Evolutionary conservation across 1,140 invertebrate species (phyloP).

Genomic region (Drosophila tani): DNA sequence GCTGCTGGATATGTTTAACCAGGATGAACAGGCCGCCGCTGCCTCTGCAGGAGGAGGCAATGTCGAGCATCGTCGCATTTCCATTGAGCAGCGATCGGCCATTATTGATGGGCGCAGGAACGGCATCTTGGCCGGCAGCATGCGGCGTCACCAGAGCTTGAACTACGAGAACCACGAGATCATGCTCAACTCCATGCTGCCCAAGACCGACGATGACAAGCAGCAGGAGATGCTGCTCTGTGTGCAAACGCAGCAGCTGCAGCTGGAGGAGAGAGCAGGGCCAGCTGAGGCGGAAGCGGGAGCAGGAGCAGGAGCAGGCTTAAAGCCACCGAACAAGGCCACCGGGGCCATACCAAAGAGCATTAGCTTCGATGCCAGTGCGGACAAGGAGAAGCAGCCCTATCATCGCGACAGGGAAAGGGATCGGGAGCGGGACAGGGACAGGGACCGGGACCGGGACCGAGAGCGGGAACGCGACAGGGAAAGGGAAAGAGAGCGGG

Average conservation of each 20-base stretch:
- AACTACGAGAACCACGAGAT: conserved; percentile 85
- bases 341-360: conserved; percentile 96
- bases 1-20: conserved; percentile 57
- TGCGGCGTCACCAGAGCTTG: conserved; percentile 77
- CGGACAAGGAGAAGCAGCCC: conserved; percentile 87
- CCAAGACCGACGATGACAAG: conserved; percentile 74
- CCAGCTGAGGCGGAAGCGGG: neutral
- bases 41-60: conserved; percentile 7
- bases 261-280: conserved; percentile 29
- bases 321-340: conserved; percentile 87
- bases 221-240: conserved; percentile 70
- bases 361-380: conserved; percentile 96
- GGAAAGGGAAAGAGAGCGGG: conserved; percentile 32
- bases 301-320: neutral
- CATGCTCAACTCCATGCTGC: conserved; percentile 59
- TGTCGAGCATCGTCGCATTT: conserved; percentile 78
- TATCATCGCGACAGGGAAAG: conserved; percentile 25
- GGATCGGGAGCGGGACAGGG: conserved; percentile 27
- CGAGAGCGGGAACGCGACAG: conserved; percentile 37
- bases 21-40: conserved; percentile 33
- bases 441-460: conserved; percentile 59
- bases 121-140: conserved; percentile 70
- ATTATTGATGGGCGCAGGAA: conserved; percentile 77
- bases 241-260: conserved; percentile 62
- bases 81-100: conserved; percentile 73